Evolutionary conservation across 1,140 invertebrate genomes (phyloP).

Genomic region (Portunus trituberculatus): DNA sequence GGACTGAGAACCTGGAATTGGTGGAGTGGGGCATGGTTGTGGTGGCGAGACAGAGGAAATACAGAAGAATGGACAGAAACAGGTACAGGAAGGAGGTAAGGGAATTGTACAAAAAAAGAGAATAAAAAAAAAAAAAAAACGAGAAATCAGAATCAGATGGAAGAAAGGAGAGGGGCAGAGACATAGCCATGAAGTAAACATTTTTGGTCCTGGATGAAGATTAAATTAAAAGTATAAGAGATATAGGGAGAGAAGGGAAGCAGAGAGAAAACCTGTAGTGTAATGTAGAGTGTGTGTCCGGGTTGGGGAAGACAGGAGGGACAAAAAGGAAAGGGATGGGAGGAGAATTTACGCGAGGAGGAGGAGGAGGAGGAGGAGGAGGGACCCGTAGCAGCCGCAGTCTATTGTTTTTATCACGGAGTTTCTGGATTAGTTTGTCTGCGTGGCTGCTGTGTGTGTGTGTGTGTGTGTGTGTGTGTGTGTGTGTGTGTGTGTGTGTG

Average conservation of each 20-base stretch:
- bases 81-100: background rate
- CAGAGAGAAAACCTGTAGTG: no score
- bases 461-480: constrained; percentile 48
- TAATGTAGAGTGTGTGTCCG: no score
- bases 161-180: background rate
- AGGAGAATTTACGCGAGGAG: no score
- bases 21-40: no score
- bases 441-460: constrained; percentile 42
- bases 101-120: background rate
- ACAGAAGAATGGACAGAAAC: background rate
- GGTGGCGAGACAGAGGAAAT: background rate
- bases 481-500: constrained; percentile 45
- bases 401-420: constrained; percentile 68
- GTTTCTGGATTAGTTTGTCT: constrained; percentile 46
- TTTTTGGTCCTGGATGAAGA: no score
- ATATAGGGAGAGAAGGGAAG: background rate
- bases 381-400: background rate
- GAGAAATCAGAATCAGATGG: background rate
- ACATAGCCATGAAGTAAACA: no score
- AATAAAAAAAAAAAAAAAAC: no score
- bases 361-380: background rate
- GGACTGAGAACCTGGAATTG: no score
- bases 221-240: no score
- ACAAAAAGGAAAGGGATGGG: background rate
- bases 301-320: background rate